Evolutionary conservation across 2,113 vertebrate genomes (phyloP).

Genomic region (Talpa occidentalis): DNA sequence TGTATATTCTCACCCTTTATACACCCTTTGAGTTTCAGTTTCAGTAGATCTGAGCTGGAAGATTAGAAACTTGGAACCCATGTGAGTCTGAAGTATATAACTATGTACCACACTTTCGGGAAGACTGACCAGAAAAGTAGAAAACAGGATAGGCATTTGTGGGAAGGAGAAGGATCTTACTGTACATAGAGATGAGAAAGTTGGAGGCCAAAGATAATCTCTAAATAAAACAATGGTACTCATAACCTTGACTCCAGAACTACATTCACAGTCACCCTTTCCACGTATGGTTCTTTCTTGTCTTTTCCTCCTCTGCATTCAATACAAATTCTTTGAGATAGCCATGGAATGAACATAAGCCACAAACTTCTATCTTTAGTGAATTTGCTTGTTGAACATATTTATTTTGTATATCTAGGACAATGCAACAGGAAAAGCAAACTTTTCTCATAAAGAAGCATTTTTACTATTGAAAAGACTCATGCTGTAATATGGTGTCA

Average conservation of each 20-base stretch:
- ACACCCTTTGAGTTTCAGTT: neutral
- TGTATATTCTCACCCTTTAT: neutral
- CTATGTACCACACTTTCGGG: neutral
- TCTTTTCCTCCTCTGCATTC: neutral
- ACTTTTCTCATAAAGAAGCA: neutral
- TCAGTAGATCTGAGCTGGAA: neutral
- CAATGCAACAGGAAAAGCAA: neutral
- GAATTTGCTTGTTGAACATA: neutral
- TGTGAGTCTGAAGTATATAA: neutral
- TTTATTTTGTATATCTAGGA: neutral
- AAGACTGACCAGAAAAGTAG: constrained; percentile 3
- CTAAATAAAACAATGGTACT: neutral
- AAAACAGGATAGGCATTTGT: neutral
- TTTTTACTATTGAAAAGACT: constrained; percentile 33
- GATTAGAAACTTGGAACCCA: neutral
- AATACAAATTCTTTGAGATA: neutral
- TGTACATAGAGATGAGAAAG: neutral
- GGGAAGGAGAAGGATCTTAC: neutral
- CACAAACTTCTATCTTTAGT: neutral
- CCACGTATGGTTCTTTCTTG: neutral
- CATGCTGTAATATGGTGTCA: neutral
- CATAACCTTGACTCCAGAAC: neutral
- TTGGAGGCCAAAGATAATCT: neutral
- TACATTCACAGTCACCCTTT: neutral
- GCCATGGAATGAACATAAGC: neutral